Evolutionary conservation across 35 echinoderm and acorn worm genomes (phyloP).

Genomic region (Amphiura filiformis): DNA sequence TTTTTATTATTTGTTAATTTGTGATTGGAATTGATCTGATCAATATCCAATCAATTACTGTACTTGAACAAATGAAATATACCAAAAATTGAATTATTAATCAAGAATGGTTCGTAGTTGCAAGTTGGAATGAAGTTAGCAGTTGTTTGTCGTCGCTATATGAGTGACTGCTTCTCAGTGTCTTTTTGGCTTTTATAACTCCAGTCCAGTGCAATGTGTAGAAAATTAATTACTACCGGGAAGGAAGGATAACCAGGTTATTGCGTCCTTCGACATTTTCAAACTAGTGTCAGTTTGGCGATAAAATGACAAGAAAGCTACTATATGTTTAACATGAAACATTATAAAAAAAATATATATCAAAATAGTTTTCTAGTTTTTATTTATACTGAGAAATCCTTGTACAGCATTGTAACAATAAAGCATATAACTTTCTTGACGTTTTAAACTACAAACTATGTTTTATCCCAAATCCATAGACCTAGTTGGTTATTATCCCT

Average conservation of each 20-base stretch:
- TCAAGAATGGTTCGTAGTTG: neutral
- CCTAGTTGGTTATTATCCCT: neutral
- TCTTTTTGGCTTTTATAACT: slow-evolving; percentile 10
- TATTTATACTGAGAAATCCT: slow-evolving; percentile 12
- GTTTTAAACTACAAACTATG: too few relatives aligned
- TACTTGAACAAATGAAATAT: slow-evolving; percentile 15
- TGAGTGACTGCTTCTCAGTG: slow-evolving; percentile 5
- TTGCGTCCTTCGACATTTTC: neutral
- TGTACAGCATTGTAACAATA: slow-evolving; percentile 12
- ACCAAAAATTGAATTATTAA: neutral
- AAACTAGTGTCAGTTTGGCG: neutral
- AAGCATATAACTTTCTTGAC: neutral
- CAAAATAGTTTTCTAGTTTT: slow-evolving; percentile 12
- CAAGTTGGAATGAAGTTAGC: neutral
- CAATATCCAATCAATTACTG: neutral
- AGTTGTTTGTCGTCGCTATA: neutral
- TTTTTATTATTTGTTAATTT: neutral
- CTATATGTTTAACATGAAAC: neutral
- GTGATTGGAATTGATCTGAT: neutral
- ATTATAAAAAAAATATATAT: neutral
- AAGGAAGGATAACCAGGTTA: too few relatives aligned
- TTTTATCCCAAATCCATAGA: too few relatives aligned
- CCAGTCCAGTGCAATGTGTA: slow-evolving; percentile 9
- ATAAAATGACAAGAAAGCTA: slow-evolving; percentile 12
- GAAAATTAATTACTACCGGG: neutral